Evolutionary conservation across 2,113 vertebrate species (phyloP).

Genomic region (Nerophis lumbriciformis): DNA sequence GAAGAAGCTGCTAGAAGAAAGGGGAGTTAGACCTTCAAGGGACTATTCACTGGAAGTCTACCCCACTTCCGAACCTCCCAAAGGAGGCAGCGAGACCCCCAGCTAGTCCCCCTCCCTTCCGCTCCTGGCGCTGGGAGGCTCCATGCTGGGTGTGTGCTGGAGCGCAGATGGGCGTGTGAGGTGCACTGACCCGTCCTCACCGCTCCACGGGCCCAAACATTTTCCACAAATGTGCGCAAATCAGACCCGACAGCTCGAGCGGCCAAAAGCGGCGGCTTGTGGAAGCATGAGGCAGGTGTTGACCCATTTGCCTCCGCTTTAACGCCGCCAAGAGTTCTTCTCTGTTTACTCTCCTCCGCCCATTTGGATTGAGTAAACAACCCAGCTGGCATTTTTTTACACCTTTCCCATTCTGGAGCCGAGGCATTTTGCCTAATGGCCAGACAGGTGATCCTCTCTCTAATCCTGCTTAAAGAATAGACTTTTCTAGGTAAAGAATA

Average conservation of each 20-base stretch:
- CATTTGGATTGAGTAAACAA: slow-evolving; percentile 29
- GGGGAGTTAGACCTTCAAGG: not conserved
- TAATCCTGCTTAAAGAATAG: too few relatives aligned
- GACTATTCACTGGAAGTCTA: slow-evolving; percentile 12
- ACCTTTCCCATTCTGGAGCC: not conserved
- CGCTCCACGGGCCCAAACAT: slow-evolving; percentile 78
- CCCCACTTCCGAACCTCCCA: slow-evolving; percentile 41
- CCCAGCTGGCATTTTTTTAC: not conserved
- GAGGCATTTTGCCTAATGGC: too few relatives aligned
- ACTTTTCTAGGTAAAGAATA: not conserved
- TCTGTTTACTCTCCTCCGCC: slow-evolving; percentile 1
- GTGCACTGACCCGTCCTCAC: slow-evolving; percentile 75
- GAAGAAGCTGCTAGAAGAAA: not conserved
- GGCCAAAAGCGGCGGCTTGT: slow-evolving; percentile 12
- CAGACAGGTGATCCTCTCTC: too few relatives aligned
- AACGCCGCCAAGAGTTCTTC: slow-evolving; percentile 7
- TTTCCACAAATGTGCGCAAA: slow-evolving; percentile 80
- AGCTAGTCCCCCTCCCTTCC: slow-evolving; percentile 24
- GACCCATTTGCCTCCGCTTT: slow-evolving; percentile 46
- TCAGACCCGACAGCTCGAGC: slow-evolving; percentile 72
- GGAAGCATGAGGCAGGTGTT: slow-evolving; percentile 48
- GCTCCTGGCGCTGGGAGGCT: slow-evolving; percentile 46
- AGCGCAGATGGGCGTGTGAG: slow-evolving; percentile 85
- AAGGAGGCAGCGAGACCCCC: slow-evolving; percentile 45
- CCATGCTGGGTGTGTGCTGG: slow-evolving; percentile 83